These are phyloP conservation scores for Sebastes aleutianus DNA, from an alignment of 2,797 vertebrate genomes.

Conservation along the genomic window DNA sequence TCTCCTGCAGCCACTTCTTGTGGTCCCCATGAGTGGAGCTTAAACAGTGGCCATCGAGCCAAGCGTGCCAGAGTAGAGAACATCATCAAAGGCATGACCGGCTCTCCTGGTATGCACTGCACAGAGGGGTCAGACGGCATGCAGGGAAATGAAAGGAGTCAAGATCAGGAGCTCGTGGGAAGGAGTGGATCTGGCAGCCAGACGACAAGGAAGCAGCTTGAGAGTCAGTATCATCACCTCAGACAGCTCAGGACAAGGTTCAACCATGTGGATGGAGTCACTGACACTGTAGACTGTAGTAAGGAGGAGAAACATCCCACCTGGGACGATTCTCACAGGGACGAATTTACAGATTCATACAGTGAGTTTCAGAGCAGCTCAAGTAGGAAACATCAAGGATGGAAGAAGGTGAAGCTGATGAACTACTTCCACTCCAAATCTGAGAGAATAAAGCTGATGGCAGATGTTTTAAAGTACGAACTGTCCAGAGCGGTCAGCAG, in stretches of 20 bases:
- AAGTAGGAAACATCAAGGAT: conserved; percentile 11
- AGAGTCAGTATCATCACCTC: conserved; percentile 75
- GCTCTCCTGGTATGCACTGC: conserved; percentile 46
- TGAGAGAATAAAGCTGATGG: conserved; percentile 65
- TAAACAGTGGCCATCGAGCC: conserved; percentile 72
- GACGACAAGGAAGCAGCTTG: conserved; percentile 68
- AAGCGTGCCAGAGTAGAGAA: conserved; percentile 90
- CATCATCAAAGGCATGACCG: conserved; percentile 85
- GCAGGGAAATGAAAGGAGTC: conserved; percentile 68
- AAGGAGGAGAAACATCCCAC: conserved; percentile 14
- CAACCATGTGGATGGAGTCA: conserved; percentile 38
- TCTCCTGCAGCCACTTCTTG: conserved; percentile 30
- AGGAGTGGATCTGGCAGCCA: conserved; percentile 9
- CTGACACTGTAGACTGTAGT: neutral
- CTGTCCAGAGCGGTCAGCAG: conserved; percentile 78
- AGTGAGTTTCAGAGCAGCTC: conserved; percentile 29
- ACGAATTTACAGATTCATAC: neutral
- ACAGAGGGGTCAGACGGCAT: conserved; percentile 10
- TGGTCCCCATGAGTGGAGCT: conserved; percentile 56
- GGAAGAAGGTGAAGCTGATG: conserved; percentile 52
- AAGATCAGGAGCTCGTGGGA: conserved; percentile 48
- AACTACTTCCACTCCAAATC: conserved; percentile 53
- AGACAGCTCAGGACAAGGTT: conserved; percentile 74
- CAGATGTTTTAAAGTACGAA: conserved; percentile 84
- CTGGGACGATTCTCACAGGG: conserved; percentile 12